A percentile compares a stretch with the other conserved stretches of the same genome.
Conservation (phyloP, 2,797 vertebrate species). For the Poeciliopsis turneri region DNA sequence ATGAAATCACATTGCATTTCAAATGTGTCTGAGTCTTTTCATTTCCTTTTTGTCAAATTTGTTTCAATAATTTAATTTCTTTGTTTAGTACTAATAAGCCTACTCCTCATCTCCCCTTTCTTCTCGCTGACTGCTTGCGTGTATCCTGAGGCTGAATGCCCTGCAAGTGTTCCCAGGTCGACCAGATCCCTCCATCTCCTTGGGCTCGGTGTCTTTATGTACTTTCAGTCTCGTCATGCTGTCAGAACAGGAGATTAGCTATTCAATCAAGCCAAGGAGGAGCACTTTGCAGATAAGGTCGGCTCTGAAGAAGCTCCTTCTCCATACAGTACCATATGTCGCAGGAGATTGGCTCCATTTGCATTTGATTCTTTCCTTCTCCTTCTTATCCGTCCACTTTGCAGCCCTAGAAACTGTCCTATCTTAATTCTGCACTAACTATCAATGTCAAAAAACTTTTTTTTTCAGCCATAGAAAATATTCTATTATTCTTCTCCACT, state of each 20-base stretch:
- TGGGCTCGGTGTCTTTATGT: constrained; percentile 62
- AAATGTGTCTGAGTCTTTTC: background rate
- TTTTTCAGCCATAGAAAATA: constrained; percentile 7
- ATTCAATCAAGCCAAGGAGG: constrained; percentile 79
- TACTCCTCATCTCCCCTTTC: background rate
- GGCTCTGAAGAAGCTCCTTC: constrained; percentile 69
- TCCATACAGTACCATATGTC: constrained; percentile 66
- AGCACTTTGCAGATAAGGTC: constrained; percentile 73
- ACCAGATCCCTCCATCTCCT: constrained; percentile 50
- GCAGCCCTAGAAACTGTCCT: constrained; percentile 33
- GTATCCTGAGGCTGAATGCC: constrained; percentile 51
- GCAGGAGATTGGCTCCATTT: constrained; percentile 60
- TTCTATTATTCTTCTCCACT: constrained; percentile 46
- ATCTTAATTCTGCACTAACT: constrained; percentile 46
- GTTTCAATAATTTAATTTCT: constrained; percentile 5
- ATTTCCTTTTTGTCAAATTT: background rate
- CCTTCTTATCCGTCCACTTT: constrained; percentile 33
- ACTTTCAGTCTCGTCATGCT: constrained; percentile 70
- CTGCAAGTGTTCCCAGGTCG: constrained; percentile 49
- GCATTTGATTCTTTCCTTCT: constrained; percentile 69
- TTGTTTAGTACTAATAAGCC: constrained; percentile 31
- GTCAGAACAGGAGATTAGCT: constrained; percentile 79
- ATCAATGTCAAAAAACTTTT: constrained; percentile 50
- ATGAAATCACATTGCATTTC: constrained; percentile 1
- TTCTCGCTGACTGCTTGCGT: constrained; percentile 17